Evolutionary conservation across 2,113 vertebrate genomes (phyloP).

Genomic region (Dipodomys merriami): DNA sequence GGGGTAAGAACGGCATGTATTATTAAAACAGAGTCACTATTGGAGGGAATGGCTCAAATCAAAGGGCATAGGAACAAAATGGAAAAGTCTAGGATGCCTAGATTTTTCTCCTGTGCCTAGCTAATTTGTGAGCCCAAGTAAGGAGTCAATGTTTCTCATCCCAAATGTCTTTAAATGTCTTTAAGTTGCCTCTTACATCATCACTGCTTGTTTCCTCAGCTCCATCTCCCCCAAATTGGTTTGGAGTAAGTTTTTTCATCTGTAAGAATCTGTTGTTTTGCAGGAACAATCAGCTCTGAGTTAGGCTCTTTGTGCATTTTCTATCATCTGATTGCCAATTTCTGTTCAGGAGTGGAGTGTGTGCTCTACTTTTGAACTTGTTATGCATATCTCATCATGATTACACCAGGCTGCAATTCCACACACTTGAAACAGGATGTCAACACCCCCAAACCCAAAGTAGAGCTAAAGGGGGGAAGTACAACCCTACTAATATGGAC

Average conservation of each 20-base stretch:
- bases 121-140: no score
- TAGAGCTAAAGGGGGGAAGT: neutral
- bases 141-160: no score
- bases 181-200: neutral
- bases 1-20: no score
- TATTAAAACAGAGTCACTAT: no score
- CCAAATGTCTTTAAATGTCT: no score
- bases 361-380: neutral
- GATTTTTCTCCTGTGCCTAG: no score
- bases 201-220: neutral
- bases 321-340: neutral
- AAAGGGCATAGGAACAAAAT: no score
- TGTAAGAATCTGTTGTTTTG: neutral
- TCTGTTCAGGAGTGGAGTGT: neutral
- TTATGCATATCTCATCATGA: neutral
- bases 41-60: no score
- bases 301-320: constrained; percentile 6
- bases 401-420: constrained; percentile 14
- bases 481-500: neutral
- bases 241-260: constrained; percentile 31
- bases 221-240: neutral
- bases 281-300: neutral
- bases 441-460: neutral
- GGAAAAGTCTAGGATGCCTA: no score
- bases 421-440: neutral